Evolutionary conservation across 2,888 invertebrate genomes (phyloP).

Genomic region (Synergus itoensis): DNA sequence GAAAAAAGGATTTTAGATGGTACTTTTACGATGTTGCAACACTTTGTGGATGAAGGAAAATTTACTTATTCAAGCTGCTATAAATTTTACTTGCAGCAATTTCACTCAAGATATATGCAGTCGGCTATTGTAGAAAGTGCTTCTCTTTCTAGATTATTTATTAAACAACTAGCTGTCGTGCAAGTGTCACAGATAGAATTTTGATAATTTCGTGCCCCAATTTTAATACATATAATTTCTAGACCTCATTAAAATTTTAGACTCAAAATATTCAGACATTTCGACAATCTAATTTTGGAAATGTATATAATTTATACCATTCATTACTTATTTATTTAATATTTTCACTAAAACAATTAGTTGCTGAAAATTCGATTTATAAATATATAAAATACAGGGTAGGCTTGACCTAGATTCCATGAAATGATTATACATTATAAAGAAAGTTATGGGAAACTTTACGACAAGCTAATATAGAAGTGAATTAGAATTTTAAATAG

Average conservation of each 20-base stretch:
- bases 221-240: background rate
- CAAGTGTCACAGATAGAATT: background rate
- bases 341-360: no score
- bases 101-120: conserved; percentile 6
- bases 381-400: no score
- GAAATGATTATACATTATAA: no score
- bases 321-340: no score
- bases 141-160: conserved; percentile 13
- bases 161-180: background rate
- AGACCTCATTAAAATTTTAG: conserved; percentile 3
- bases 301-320: no score
- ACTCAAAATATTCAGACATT: background rate
- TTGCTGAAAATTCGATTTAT: no score
- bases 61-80: conserved; percentile 15
- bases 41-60: background rate
- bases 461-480: background rate
- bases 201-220: conserved; percentile 3
- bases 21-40: background rate
- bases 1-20: background rate
- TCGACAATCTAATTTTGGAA: no score
- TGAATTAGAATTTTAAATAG: background rate
- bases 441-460: background rate
- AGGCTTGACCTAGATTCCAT: no score
- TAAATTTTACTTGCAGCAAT: conserved; percentile 11
- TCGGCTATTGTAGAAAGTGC: background rate